These are phyloP conservation scores for Drosophila repleta DNA, from an alignment of 1,140 invertebrate species.

Conservation along the genomic window DNA sequence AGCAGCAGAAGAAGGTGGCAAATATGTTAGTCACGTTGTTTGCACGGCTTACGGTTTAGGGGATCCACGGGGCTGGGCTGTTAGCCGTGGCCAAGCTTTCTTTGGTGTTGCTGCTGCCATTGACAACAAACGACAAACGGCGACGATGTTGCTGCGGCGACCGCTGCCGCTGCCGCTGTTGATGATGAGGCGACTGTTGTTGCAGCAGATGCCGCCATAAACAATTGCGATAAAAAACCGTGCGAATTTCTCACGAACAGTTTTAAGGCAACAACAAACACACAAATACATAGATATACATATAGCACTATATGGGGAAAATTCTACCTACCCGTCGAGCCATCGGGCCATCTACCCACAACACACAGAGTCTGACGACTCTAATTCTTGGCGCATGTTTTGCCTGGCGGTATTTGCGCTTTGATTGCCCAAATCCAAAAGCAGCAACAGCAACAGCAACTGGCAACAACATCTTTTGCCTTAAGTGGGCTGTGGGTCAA, in stretches of 20 bases:
- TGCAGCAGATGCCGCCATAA: slow-evolving; percentile 79
- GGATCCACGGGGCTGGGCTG: slow-evolving; percentile 3
- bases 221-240: slow-evolving; percentile 82
- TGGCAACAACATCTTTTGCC: slow-evolving; percentile 43
- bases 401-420: slow-evolving; percentile 75
- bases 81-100: slow-evolving; percentile 57
- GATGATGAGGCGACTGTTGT: slow-evolving; percentile 49
- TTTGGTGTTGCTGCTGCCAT: slow-evolving; percentile 77
- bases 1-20: slow-evolving; percentile 69
- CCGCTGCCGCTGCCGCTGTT: slow-evolving; percentile 27
- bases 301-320: slow-evolving; percentile 15
- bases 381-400: slow-evolving; percentile 65
- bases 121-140: slow-evolving; percentile 60
- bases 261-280: slow-evolving; percentile 43
- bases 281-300: neutral
- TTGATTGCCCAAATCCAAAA: slow-evolving; percentile 77
- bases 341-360: slow-evolving; percentile 54
- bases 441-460: slow-evolving; percentile 34
- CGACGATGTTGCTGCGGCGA: slow-evolving; percentile 37
- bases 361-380: slow-evolving; percentile 28
- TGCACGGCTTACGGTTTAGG: slow-evolving; percentile 27
- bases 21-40: slow-evolving; percentile 81
- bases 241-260: slow-evolving; percentile 80
- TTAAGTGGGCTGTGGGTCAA: slow-evolving; percentile 80
- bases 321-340: too few species aligned